Conservation (phyloP, 2,888 invertebrate species). For the Eupsilia transversa region DNA sequence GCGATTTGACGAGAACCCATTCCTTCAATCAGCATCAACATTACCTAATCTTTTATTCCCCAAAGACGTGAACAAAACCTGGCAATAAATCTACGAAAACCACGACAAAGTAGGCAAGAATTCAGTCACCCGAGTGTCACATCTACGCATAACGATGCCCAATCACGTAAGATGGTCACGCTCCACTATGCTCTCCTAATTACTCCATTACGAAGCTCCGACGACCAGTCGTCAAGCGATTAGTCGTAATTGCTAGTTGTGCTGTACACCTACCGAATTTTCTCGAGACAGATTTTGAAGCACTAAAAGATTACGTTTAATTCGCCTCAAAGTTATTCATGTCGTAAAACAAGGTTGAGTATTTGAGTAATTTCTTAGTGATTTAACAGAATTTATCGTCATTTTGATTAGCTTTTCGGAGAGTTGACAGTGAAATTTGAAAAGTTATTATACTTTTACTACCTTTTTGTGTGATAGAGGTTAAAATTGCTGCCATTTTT, state of each 20-base stretch:
- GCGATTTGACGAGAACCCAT: background rate
- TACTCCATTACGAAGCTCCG: constrained; percentile 42
- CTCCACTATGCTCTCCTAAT: constrained; percentile 45
- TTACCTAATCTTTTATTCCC: background rate
- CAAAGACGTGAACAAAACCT: no score
- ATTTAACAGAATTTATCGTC: constrained; percentile 45
- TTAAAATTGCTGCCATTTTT: constrained; percentile 22
- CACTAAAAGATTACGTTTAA: constrained; percentile 37
- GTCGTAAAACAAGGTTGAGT: constrained; percentile 46
- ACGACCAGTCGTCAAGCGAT: constrained; percentile 50
- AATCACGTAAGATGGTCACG: constrained; percentile 50
- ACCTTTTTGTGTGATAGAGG: constrained; percentile 30
- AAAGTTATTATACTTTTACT: constrained; percentile 46
- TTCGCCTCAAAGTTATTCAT: constrained; percentile 35
- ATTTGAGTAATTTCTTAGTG: constrained; percentile 50
- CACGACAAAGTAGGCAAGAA: constrained; percentile 25
- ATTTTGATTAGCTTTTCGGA: constrained; percentile 47
- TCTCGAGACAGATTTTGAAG: constrained; percentile 33
- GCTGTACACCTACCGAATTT: constrained; percentile 27
- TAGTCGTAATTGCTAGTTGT: constrained; percentile 46
- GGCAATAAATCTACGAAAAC: constrained; percentile 28
- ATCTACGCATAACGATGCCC: constrained; percentile 46
- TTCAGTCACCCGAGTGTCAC: constrained; percentile 18
- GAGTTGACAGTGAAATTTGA: constrained; percentile 40
- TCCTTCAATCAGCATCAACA: background rate